These are phyloP conservation scores for Cotesia chilonis DNA, from an alignment of 1,140 invertebrate species.

Conservation along the genomic window DNA sequence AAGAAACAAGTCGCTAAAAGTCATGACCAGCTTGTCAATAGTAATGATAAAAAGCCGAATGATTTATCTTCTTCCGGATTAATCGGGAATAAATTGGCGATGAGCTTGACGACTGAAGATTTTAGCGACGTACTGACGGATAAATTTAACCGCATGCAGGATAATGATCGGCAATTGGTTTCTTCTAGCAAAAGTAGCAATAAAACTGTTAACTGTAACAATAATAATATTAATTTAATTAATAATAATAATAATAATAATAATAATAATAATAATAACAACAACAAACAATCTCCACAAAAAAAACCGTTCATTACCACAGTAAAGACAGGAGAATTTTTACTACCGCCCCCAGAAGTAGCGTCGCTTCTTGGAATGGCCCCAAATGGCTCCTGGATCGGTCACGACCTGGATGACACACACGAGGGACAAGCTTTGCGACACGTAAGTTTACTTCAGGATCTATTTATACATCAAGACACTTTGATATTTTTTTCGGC, in stretches of 20 bases:
- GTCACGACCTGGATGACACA: slow-evolving; percentile 43
- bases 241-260: slow-evolving; percentile 12
- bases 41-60: slow-evolving; percentile 36
- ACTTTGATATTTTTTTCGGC: not conserved
- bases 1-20: slow-evolving; percentile 59
- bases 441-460: slow-evolving; percentile 37
- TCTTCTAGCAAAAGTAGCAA: slow-evolving; percentile 40
- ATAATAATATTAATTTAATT: slow-evolving; percentile 27
- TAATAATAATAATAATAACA: no score
- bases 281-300: slow-evolving; percentile 36
- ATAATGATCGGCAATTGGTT: slow-evolving; percentile 65
- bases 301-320: slow-evolving; percentile 77
- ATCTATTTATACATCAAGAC: not conserved
- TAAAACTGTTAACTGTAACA: no score
- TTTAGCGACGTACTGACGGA: slow-evolving; percentile 73
- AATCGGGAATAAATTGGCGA: slow-evolving; percentile 39
- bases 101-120: slow-evolving; percentile 59
- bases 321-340: slow-evolving; percentile 78
- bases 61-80: slow-evolving; percentile 23
- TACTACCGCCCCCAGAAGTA: slow-evolving; percentile 78
- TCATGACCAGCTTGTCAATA: slow-evolving; percentile 55
- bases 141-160: slow-evolving; percentile 71
- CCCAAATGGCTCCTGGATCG: slow-evolving; percentile 46
- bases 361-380: slow-evolving; percentile 72
- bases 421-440: slow-evolving; percentile 33